Base-by-base conservation (phyloP, 2,888 invertebrate species). In the Coecobrya sp. region DNA sequence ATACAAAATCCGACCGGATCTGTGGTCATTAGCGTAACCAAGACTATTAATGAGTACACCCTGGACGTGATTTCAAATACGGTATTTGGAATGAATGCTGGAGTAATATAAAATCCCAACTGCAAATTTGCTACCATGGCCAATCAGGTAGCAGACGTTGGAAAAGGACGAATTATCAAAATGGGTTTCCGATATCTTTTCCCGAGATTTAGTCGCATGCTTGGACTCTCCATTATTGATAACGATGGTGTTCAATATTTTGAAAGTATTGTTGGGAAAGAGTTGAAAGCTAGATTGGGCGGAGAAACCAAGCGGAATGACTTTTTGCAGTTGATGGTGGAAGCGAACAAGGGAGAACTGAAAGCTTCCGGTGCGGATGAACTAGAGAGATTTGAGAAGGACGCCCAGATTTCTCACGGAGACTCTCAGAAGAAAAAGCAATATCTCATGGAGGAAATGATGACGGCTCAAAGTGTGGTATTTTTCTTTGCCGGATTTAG, bases 81-180 rank as follows among this genome's bases (percentile, higher is more conserved):
- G 1, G 62, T 95, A 0, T 96, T 96, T 84, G 95, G 96, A 22
- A 49, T 95, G 1, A 95, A 95, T 52, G 94, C 93, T 0, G 95
- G 95, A 59, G 94, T 95, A 0, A 96, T 96, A 45, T 59, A 96
- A 82, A 87, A 95, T 25, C 82, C 88, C 0, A 42, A 68, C 3
- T 76, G 84, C 0, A 13, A 22, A 10, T 90, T 93, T 19, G 42
- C 19, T 4, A 59, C 27, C 30, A 89, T 82, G 89, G 86, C 86
- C 16, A 42, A 19, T 0, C 27, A 27, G 11, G 0, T 86, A 4
- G 0, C 11, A 0, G 49, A 81, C 1, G n/a, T 88, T 27, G 2
- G 1, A 19, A 27, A 45, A 1, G n/a, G 0, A 8, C 73, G 11
- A 22, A 0, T 49, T n/a, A 0, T 88, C 0, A 86, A 86, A 0